Evolutionary conservation across 2,888 invertebrate genomes (phyloP), one percentile per base, ranked within the genome.

Genomic region (Lepidochitona cinerea): DNA sequence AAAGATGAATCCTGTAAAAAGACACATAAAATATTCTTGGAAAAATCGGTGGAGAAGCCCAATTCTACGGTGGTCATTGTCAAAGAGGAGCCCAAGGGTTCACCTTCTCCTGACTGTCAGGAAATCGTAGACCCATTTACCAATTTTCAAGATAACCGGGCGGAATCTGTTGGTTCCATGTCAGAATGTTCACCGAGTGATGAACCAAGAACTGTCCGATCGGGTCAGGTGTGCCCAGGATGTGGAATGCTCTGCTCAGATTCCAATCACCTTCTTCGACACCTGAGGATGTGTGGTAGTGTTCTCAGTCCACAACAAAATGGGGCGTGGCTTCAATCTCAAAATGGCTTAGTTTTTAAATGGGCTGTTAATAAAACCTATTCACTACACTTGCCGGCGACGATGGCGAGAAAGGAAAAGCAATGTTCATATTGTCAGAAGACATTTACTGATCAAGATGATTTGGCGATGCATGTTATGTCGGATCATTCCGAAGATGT

Each of bases 381-480:
- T 29, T 59, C 36, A 18, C 14, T 37, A 54, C 54, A 26, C 35
- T 23, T 18, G 35, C 41, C 36, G 26, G 49, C 26, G 41, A 66
- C 33, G 33, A 32, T 26, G 36, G 35, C 9, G 23, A 37, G 41
- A 35, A 52, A 26, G 26, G 49, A 14, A 41, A 26, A 33, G n/a
- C 36, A 18, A 35, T 78, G 78, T 65, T 68, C 66, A 18, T 66
- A 72, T 35, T 89, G 89, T 77, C 81, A 82, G 7, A 78, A 81
- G 37, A 64, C 76, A 4, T 89, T 89, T 75, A 67, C 77, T 18
- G 86, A 84, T 70, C 84, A 88, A 65, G 89, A 89, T 74, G 78
- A 88, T 0, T 76, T 89, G 54, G 89, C 89, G 5, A 88, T 89
- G 88, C 89, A 89, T 73, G 84, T 89, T 78, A 87, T 89, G 87